A percentile compares a stretch with the other conserved stretches of the same genome.
These are phyloP conservation scores for Notiomystis cincta DNA, from an alignment of 2,113 vertebrate species.

Conservation along the genomic window DNA sequence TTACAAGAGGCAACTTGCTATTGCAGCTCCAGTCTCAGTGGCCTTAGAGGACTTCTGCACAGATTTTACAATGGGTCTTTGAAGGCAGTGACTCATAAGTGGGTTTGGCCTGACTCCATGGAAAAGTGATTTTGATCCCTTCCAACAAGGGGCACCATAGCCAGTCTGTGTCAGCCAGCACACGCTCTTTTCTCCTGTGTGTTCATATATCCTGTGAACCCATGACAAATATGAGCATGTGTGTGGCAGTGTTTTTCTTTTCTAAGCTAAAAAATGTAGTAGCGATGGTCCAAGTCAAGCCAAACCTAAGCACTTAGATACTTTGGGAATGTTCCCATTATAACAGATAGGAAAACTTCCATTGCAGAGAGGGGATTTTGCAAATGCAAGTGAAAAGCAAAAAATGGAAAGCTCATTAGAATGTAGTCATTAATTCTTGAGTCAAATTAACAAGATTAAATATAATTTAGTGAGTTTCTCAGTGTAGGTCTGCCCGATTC, in stretches of 20 bases:
- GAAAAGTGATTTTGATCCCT: conserved; percentile 25
- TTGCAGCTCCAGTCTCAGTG: not conserved
- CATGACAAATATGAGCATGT: conserved; percentile 22
- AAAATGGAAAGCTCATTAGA: conserved; percentile 1
- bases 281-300: not conserved
- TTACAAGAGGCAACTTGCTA: not conserved
- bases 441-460: conserved; percentile 34
- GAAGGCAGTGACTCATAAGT: conserved; percentile 18
- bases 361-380: not conserved
- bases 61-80: not conserved
- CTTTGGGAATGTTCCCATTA: not conserved
- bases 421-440: not conserved
- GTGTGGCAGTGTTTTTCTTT: conserved; percentile 52
- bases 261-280: conserved; percentile 23
- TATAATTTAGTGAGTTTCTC: not conserved
- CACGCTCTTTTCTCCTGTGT: not conserved
- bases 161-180: conserved; percentile 6
- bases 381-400: not conserved
- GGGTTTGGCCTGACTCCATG: conserved; percentile 7
- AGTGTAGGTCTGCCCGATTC: not conserved
- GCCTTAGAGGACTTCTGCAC: not conserved
- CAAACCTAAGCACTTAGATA: conserved; percentile 7
- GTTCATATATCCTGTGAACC: not conserved
- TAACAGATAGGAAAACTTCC: conserved; percentile 12
- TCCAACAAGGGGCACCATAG: not conserved